Percentiles rank a stretch among this genome's conserved stretches.
Evolutionary conservation across 2,797 vertebrate genomes (phyloP).

Genomic region (Euphonia xanthogaster): DNA sequence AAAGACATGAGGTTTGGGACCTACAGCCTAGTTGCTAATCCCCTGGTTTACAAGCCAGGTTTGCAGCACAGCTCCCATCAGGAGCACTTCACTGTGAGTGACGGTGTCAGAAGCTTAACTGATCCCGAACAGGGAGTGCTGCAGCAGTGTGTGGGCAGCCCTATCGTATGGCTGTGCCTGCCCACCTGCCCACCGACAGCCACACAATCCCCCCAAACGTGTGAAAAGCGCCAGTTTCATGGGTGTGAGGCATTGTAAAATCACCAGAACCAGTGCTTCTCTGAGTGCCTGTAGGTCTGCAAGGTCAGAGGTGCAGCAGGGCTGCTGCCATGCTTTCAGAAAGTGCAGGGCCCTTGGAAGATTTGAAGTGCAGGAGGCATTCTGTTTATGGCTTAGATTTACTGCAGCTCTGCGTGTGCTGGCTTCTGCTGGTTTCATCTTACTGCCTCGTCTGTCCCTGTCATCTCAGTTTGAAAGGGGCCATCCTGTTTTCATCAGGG

Average conservation of each 20-base stretch:
- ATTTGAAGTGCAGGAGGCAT: background rate
- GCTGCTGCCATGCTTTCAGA: background rate
- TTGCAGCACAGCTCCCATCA: background rate
- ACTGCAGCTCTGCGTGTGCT: background rate
- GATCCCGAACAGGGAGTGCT: slow-evolving; percentile 30
- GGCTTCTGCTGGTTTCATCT: background rate
- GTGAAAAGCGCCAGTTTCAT: rapidly evolving
- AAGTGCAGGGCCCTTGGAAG: background rate
- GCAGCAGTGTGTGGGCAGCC: background rate
- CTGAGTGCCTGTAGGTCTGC: background rate
- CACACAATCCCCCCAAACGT: background rate
- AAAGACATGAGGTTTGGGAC: background rate
- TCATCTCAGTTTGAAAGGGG: background rate
- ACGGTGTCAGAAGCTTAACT: slow-evolving; percentile 41
- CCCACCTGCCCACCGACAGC: rapidly evolving
- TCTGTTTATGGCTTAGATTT: slow-evolving; percentile 40
- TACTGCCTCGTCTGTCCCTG: background rate
- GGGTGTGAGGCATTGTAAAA: background rate
- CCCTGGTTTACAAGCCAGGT: background rate
- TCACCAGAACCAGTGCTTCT: background rate
- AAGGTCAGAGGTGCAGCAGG: background rate
- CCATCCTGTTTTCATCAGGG: background rate
- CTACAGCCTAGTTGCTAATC: background rate
- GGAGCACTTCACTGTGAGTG: background rate
- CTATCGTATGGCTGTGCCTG: background rate